Evolutionary conservation across 1,140 invertebrate species (phyloP).

Genomic region (Monochamus saltuarius): DNA sequence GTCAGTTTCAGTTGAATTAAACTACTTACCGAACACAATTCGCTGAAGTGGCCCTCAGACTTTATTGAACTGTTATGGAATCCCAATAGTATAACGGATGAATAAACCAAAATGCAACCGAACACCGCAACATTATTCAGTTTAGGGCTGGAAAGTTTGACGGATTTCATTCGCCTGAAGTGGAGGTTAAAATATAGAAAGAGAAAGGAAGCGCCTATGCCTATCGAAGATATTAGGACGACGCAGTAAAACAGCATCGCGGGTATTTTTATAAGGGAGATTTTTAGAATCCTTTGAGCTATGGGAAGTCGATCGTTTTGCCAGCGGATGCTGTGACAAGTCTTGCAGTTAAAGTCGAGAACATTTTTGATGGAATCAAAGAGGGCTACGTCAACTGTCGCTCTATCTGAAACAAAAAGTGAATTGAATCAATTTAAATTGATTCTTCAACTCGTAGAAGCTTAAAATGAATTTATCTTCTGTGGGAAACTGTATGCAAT

Average conservation of each 20-base stretch:
- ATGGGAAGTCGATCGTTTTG: constrained; percentile 72
- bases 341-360: constrained; percentile 69
- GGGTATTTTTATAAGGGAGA: constrained; percentile 73
- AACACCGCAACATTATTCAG: constrained; percentile 95
- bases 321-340: constrained; percentile 72
- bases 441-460: too few relatives aligned
- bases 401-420: constrained; percentile 54
- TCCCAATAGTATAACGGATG: constrained; percentile 88
- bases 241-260: constrained; percentile 70
- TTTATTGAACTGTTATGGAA: constrained; percentile 79
- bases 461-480: too few relatives aligned
- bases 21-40: constrained; percentile 79
- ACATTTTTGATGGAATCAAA: constrained; percentile 67
- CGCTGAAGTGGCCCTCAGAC: constrained; percentile 68
- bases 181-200: constrained; percentile 86
- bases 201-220: constrained; percentile 71
- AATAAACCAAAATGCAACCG: constrained; percentile 90
- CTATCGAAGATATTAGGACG: constrained; percentile 68
- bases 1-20: too few relatives aligned
- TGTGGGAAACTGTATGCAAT: too few relatives aligned
- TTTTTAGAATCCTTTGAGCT: constrained; percentile 70
- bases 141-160: constrained; percentile 84
- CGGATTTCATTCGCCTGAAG: constrained; percentile 82
- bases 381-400: constrained; percentile 69
- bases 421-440: too few relatives aligned